Evolutionary conservation across 2,888 invertebrate species (phyloP), one percentile per base, ranked within the genome.

Genomic region (Synergus gifuensis): DNA sequence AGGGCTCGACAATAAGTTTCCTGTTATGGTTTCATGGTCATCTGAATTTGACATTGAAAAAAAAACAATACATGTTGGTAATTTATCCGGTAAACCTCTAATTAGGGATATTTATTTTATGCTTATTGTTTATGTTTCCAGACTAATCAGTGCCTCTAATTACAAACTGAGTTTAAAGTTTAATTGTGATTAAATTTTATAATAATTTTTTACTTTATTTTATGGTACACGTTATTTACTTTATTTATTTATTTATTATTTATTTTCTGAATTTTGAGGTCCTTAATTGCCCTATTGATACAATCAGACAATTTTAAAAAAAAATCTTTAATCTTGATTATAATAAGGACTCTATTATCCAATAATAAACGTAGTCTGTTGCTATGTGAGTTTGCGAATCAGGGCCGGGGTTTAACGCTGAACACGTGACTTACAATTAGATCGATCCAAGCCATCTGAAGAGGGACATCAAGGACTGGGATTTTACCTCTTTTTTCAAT

Each of bases 321-420:
- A 28, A 28, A 28, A 3, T 28, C 28, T 28, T 28, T 3, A 28
- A 28, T 28, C 3, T 28, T 28, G 28, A 28, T 28, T 36, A 12
- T 46, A 46, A 46, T 46, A 46, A 46, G 11, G 5, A 36, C 36
- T 36, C 36, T 36, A 36, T 46, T 46, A 46, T 12, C 46, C 14
- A 11, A 14, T 46, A 14, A 3, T 46, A 46, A 46, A 46, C 12
- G 14, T 14, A 46, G 81, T 86, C 87, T 87, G 87, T 88, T 87
- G 88, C 87, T 87, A 87, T 85, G 88, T 85, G 84, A 87, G 84
- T 85, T 86, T 84, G 84, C 85, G 85, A 87, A 86, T 86, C 85
- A 84, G 85, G 85, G 84, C 82, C 82, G 84, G 85, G 83, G 83
- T 83, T 84, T 84, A 79, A 78, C 86, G 85, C 85, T 84, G 83